Evolutionary conservation across 37 sponge, comb jelly and placozoan species (phyloP).

Genomic region (Aplysina aerophoba): DNA sequence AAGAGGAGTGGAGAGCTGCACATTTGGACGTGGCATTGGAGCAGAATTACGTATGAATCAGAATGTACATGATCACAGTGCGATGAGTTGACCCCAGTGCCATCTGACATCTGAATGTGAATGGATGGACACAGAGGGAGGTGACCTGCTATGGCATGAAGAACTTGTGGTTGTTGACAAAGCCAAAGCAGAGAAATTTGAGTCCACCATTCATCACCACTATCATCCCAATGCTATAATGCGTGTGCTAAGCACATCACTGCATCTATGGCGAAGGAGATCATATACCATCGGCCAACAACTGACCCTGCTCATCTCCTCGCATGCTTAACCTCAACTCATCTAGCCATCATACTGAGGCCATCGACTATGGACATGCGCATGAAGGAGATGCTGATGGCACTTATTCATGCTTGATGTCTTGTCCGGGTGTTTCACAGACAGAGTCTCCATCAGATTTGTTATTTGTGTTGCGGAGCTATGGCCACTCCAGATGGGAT

Average conservation of each 20-base stretch:
- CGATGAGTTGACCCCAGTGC: conserved; percentile 26
- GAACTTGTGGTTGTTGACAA: too few species aligned
- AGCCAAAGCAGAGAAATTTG: too few species aligned
- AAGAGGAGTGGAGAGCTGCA: conserved; percentile 29
- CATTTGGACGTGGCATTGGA: neutral
- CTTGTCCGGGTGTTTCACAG: neutral
- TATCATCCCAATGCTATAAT: too few species aligned
- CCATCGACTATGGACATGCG: conserved; percentile 20
- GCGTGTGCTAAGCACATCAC: too few species aligned
- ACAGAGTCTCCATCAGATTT: conserved; percentile 16
- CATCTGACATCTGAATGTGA: conserved; percentile 38
- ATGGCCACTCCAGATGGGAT: conserved; percentile 38
- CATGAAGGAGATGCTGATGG: conserved; percentile 1
- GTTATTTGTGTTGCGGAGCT: conserved; percentile 18
- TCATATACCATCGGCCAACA: neutral
- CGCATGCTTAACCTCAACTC: conserved; percentile 10
- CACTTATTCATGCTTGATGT: neutral
- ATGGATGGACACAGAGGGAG: conserved; percentile 20
- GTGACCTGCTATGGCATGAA: conserved; percentile 12
- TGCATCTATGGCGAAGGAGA: conserved; percentile 35
- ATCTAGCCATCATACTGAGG: neutral
- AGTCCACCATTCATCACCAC: too few species aligned
- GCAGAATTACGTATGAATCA: neutral
- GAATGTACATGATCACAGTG: conserved; percentile 1
- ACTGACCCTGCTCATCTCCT: conserved; percentile 29